A percentile compares a stretch with the other conserved stretches of the same genome.
Evolutionary conservation across 2,113 vertebrate genomes (phyloP).

Genomic region (Ancistrus triradiatus): DNA sequence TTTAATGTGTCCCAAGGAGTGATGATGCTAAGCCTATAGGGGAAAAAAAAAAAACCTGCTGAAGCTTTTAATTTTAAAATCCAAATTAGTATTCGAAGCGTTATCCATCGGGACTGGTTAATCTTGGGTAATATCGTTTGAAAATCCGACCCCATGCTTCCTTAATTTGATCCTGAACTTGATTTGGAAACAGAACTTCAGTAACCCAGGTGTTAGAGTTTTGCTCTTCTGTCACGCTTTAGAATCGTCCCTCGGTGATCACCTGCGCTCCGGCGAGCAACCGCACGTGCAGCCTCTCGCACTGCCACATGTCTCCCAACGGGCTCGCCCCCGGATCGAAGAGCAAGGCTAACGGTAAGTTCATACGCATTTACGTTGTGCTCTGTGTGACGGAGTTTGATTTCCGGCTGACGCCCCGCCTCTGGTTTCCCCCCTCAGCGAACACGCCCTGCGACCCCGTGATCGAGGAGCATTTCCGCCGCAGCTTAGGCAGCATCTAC

Average conservation of each 20-base stretch:
- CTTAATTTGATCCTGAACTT: too few species aligned
- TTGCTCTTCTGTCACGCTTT: neutral
- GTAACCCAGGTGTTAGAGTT: neutral
- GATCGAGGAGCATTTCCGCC: conserved; percentile 97
- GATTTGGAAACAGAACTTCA: too few species aligned
- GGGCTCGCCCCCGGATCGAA: conserved; percentile 70
- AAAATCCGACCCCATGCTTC: too few species aligned
- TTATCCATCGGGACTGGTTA: too few species aligned
- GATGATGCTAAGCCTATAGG: too few species aligned
- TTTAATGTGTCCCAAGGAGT: too few species aligned
- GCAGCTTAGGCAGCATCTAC: conserved; percentile 97
- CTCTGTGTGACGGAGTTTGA: too few species aligned
- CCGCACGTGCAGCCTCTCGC: conserved; percentile 88
- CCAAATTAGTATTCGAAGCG: too few species aligned
- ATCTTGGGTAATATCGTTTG: too few species aligned
- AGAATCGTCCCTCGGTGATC: conserved; percentile 97
- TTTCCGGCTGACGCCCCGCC: neutral
- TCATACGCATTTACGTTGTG: neutral
- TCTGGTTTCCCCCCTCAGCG: conserved; percentile 58
- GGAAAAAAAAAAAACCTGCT: too few species aligned
- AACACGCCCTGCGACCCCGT: conserved; percentile 86
- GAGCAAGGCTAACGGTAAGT: conserved; percentile 60
- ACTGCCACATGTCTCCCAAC: conserved; percentile 83
- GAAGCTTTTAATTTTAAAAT: too few species aligned
- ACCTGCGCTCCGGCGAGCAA: conserved; percentile 87